Evolutionary conservation across 2,113 vertebrate species (phyloP).

Genomic region (Cricetomys ansorgei): DNA sequence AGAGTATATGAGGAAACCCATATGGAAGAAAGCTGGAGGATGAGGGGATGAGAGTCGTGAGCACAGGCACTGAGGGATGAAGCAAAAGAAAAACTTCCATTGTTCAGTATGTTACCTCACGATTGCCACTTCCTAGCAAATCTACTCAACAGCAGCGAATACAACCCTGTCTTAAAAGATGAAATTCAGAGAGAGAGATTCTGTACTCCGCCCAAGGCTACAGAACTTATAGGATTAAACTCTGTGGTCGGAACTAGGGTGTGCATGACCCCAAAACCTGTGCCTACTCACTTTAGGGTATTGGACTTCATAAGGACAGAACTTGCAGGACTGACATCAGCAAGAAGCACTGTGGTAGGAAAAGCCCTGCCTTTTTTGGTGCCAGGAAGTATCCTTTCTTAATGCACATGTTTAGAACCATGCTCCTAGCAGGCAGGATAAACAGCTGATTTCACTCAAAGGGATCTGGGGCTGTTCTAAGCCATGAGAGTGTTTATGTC

Average conservation of each 20-base stretch:
- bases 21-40: background rate
- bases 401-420: slow-evolving; percentile 61
- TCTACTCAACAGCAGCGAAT: background rate
- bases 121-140: background rate
- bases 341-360: slow-evolving; percentile 41
- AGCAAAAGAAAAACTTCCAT: background rate
- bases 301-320: background rate
- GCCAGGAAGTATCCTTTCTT: slow-evolving; percentile 55
- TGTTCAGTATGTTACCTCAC: background rate
- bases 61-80: background rate
- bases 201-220: slow-evolving; percentile 9
- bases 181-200: slow-evolving; percentile 22
- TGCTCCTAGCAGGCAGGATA: slow-evolving; percentile 53
- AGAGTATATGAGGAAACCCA: background rate
- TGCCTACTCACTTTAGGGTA: background rate
- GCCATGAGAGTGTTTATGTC: slow-evolving; percentile 70
- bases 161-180: background rate
- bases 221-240: background rate
- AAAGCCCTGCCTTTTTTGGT: background rate
- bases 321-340: background rate
- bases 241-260: background rate
- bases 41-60: background rate
- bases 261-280: background rate
- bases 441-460: slow-evolving; percentile 77
- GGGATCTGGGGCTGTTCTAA: slow-evolving; percentile 52